Conservation (phyloP, 1,140 invertebrate species). For the Drosophila micromelanica region DNA sequence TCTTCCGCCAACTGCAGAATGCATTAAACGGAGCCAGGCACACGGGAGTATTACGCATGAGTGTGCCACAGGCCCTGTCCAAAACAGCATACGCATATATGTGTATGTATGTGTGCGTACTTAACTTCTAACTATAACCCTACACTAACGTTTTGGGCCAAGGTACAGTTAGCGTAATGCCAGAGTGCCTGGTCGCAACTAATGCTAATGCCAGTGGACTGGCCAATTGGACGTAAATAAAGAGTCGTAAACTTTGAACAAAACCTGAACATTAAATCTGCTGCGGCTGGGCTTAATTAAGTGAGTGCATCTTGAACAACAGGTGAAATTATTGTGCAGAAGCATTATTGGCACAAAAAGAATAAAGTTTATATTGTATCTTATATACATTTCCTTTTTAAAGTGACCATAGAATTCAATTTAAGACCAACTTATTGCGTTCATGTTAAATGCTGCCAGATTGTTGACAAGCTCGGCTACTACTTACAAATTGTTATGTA, state of each 20-base stretch:
- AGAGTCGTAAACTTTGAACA: conserved; percentile 69
- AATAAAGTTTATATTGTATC: too few species aligned
- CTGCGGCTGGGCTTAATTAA: conserved; percentile 34
- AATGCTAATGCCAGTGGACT: conserved; percentile 54
- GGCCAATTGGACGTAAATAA: conserved; percentile 76
- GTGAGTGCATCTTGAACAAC: conserved; percentile 40
- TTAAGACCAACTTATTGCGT: neutral
- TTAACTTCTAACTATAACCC: neutral
- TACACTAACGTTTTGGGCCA: conserved; percentile 3
- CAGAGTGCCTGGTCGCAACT: conserved; percentile 49
- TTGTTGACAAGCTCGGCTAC: neutral
- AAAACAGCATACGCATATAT: conserved; percentile 10
- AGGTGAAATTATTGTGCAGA: conserved; percentile 28
- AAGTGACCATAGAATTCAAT: neutral
- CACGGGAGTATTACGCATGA: conserved; percentile 71
- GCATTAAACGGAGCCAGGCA: conserved; percentile 78
- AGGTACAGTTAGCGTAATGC: conserved; percentile 32
- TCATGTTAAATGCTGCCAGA: neutral
- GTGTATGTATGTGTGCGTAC: neutral
- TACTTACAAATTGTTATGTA: neutral
- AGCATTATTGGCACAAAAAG: neutral
- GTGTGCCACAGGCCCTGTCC: conserved; percentile 21
- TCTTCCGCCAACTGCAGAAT: conserved; percentile 81
- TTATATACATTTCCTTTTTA: too few species aligned
- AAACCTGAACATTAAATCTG: conserved; percentile 23